Percentiles rank a stretch among this genome's conserved stretches.
These are phyloP conservation scores for Nomia melanderi DNA, from an alignment of 1,140 invertebrate species.

Conservation along the genomic window DNA sequence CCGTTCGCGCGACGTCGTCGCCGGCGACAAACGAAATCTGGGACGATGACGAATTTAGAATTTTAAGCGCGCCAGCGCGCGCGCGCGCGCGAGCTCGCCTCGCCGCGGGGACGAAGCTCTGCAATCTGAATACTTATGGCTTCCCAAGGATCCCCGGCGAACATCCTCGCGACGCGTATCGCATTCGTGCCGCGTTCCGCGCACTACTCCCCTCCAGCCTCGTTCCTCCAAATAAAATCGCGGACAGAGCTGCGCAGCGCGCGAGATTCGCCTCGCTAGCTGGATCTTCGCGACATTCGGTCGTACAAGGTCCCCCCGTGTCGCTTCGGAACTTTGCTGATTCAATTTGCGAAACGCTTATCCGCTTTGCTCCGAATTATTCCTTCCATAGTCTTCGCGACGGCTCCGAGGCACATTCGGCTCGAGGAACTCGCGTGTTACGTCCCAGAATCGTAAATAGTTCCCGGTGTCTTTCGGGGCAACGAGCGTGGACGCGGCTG, in stretches of 20 bases:
- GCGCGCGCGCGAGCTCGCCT: no score
- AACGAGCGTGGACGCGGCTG: background rate
- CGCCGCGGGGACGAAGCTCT: background rate
- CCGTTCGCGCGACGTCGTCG: slow-evolving; percentile 25
- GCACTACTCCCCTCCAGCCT: no score
- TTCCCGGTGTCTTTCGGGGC: background rate
- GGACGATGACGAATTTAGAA: slow-evolving; percentile 49
- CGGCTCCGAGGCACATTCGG: background rate
- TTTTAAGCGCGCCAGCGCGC: no score
- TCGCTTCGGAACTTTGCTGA: background rate
- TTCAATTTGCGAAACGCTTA: background rate
- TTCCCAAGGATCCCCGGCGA: background rate
- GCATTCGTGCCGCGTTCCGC: background rate
- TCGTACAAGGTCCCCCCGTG: background rate
- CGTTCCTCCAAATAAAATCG: background rate
- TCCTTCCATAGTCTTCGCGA: background rate
- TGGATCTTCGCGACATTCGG: background rate
- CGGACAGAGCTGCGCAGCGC: background rate
- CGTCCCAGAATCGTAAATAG: background rate
- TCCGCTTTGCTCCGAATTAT: background rate
- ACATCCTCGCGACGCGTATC: background rate
- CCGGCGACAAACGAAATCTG: slow-evolving; percentile 27
- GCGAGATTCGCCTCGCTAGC: background rate
- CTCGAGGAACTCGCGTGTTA: background rate
- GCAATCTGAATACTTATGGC: slow-evolving; percentile 33